phyloP scores from a whole-genome alignment of 2,797 vertebrate species.

The Chiloscyllium punctatum region DNA sequence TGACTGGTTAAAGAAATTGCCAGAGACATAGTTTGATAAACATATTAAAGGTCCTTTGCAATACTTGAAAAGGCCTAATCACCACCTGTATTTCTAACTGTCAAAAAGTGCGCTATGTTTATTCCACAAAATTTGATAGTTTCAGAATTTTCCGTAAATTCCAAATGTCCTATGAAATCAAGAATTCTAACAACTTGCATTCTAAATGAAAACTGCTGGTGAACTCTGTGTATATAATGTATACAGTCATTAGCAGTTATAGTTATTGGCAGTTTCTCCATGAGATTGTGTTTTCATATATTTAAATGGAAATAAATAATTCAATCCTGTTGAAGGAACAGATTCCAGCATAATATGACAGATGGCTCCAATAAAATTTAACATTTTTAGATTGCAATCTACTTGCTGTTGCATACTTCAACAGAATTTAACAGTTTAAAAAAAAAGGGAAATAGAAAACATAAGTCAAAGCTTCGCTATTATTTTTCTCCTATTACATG shows the following conservation, averaged over 20 bases:
- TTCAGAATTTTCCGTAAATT: background rate
- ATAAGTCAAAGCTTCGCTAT: background rate
- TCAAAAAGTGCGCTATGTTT: background rate
- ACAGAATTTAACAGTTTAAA: background rate
- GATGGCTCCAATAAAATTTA: constrained; percentile 11
- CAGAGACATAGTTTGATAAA: background rate
- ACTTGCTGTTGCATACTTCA: background rate
- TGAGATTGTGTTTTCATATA: background rate
- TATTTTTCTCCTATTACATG: background rate
- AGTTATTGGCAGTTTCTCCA: background rate
- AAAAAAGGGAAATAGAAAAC: background rate
- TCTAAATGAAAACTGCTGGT: background rate
- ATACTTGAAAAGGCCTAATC: background rate
- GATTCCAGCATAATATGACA: constrained; percentile 17
- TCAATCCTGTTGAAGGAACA: background rate
- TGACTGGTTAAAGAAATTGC: constrained; percentile 14
- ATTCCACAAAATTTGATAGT: background rate
- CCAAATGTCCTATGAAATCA: background rate
- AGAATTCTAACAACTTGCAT: background rate
- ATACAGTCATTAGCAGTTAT: background rate
- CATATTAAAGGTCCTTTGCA: background rate
- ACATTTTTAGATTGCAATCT: background rate
- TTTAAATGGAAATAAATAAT: constrained; percentile 29
- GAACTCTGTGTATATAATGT: background rate
- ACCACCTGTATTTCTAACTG: background rate